A percentile compares a stretch with the other conserved stretches of the same genome.
Evolutionary conservation across 2,888 invertebrate genomes (phyloP).

Genomic region (Thalpophila matura): DNA sequence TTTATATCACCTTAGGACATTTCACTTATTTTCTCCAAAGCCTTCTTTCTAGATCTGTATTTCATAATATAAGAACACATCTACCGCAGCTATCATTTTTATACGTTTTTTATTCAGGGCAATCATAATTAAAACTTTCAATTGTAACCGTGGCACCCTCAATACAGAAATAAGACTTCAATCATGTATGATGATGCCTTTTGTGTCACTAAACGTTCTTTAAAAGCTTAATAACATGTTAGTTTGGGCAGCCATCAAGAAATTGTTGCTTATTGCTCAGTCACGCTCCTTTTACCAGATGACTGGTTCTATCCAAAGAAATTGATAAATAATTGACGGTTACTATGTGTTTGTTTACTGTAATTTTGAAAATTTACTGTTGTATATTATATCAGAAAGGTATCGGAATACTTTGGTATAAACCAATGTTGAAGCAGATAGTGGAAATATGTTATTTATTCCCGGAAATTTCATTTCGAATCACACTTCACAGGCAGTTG

Average conservation of each 20-base stretch:
- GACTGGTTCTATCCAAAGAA: conserved; percentile 65
- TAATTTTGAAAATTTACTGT: conserved; percentile 43
- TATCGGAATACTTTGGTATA: not conserved
- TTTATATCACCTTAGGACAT: conserved; percentile 64
- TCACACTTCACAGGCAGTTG: conserved; percentile 40
- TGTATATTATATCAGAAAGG: conserved; percentile 5
- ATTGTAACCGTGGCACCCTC: conserved; percentile 45
- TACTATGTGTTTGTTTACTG: conserved; percentile 70
- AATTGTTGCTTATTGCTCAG: conserved; percentile 70
- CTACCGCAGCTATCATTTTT: conserved; percentile 40
- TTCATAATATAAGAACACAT: too few relatives aligned
- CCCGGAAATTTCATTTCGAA: conserved; percentile 18
- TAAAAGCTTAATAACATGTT: conserved; percentile 80
- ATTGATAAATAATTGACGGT: conserved; percentile 71
- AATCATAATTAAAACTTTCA: conserved; percentile 55
- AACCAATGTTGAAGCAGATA: not conserved
- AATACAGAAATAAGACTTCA: conserved; percentile 57
- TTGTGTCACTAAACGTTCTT: conserved; percentile 78
- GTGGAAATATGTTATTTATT: not conserved
- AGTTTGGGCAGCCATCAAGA: conserved; percentile 73
- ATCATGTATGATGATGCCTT: conserved; percentile 59
- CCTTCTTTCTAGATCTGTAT: conserved; percentile 40
- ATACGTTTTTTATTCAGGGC: conserved; percentile 44
- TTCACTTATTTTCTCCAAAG: conserved; percentile 55
- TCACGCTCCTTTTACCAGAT: conserved; percentile 72